Conservation (phyloP, 2,797 vertebrate species). For the Lacerta bilineata region DNA sequence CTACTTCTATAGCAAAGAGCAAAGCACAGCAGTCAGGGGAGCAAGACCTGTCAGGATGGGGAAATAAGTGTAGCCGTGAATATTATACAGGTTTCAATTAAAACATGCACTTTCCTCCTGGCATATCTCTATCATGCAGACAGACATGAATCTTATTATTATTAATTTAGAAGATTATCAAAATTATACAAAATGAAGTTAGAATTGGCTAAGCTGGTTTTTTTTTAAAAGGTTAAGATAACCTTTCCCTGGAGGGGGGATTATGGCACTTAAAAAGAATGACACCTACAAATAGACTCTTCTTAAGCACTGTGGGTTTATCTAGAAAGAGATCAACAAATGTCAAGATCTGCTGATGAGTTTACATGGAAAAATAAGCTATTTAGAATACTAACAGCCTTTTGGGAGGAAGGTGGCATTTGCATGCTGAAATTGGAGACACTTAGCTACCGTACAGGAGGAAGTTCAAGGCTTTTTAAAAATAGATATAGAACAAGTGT, state of each 20-base stretch:
- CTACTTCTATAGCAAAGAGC: no score
- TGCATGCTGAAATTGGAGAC: neutral
- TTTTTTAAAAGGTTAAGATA: neutral
- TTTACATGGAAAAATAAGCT: neutral
- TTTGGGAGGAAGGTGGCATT: neutral
- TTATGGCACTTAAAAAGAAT: neutral
- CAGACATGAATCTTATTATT: no score
- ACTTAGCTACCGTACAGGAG: neutral
- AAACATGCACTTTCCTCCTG: neutral
- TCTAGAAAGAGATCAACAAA: neutral
- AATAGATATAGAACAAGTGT: conserved; percentile 25
- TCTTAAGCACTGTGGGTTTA: neutral
- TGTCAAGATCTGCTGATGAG: neutral
- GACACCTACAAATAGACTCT: neutral
- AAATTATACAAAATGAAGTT: neutral
- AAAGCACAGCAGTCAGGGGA: neutral
- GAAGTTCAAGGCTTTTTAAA: neutral
- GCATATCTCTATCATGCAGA: neutral
- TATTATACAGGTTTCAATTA: neutral
- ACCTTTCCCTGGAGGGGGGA: neutral
- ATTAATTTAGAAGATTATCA: neutral
- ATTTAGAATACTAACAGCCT: conserved; percentile 4
- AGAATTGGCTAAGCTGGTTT: neutral
- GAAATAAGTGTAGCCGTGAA: neutral
- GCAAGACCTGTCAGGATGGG: neutral